Conservation (phyloP, 2,888 invertebrate genomes). For the Lepetodrilus schrolli region DNA sequence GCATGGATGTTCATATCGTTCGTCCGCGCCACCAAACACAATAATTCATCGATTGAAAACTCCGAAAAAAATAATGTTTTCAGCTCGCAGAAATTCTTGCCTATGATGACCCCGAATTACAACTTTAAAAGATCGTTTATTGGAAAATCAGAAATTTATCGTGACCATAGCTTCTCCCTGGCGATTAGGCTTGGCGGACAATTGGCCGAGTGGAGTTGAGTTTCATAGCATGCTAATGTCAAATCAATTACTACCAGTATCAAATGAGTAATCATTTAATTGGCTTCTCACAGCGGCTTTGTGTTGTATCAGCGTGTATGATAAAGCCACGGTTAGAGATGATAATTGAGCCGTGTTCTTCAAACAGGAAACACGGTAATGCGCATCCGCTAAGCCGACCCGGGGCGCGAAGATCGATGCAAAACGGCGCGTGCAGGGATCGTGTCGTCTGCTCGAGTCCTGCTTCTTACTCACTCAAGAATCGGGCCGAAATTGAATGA, state of each 20-base stretch:
- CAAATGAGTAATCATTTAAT: slow-evolving; percentile 36
- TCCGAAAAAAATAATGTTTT: slow-evolving; percentile 7
- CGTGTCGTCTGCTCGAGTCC: slow-evolving; percentile 18
- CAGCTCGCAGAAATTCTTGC: slow-evolving; percentile 5
- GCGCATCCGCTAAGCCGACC: slow-evolving; percentile 31
- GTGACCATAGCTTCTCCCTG: neutral
- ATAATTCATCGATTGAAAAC: too few relatives aligned
- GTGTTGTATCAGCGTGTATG: slow-evolving; percentile 29
- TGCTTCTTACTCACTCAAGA: slow-evolving; percentile 9
- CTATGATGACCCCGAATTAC: slow-evolving; percentile 9
- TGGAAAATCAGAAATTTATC: slow-evolving; percentile 28
- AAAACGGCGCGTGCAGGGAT: slow-evolving; percentile 18
- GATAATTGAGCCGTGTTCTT: slow-evolving; percentile 32
- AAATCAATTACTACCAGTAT: slow-evolving; percentile 35
- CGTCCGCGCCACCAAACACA: too few relatives aligned
- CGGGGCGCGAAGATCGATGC: slow-evolving; percentile 21
- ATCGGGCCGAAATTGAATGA: slow-evolving; percentile 30
- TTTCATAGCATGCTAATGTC: slow-evolving; percentile 28
- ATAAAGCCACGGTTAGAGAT: slow-evolving; percentile 30
- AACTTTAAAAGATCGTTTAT: slow-evolving; percentile 20
- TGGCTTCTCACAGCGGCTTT: slow-evolving; percentile 30
- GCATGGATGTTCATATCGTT: too few relatives aligned
- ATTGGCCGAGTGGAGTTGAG: neutral
- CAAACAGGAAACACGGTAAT: slow-evolving; percentile 32
- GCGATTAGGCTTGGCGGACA: slow-evolving; percentile 13